Evolutionary conservation across 2,888 invertebrate genomes (phyloP), one percentile per base, ranked within the genome.

Genomic region (Idaea straminata): DNA sequence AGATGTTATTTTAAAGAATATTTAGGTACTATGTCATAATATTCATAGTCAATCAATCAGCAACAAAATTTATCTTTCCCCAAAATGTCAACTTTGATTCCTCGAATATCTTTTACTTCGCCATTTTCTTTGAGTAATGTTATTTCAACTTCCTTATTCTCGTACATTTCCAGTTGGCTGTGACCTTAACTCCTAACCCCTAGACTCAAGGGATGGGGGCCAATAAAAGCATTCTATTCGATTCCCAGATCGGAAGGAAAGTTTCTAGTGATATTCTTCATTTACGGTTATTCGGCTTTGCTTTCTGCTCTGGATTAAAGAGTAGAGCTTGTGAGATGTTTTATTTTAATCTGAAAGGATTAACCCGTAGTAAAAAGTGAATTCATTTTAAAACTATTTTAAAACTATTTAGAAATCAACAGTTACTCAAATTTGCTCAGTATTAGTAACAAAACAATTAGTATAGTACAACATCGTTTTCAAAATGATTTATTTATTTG

Each of bases 201-300:
- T 58, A 61, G 59, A 57, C 58, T 58, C 61, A 59, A 66, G 35
- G 61, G 64, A 64, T 62, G 66, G 67, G 70, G 66, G 66, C 68
- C 69, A 71, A 73, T 70, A 71, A 76, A 77, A 76, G 72, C 74
- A 77, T 75, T 73, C 68, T 72, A 69, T 67, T 66, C 73, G 65
- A 67, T 73, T 70, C 69, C 58, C 72, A 69, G 69, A 61, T 67
- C 69, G 64, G 64, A 61, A 64, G 62, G 61, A 69, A 75, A 77
- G 71, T 81, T 80, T 78, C 67, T 69, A 80, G 72, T 74, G 77
- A 73, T 75, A 71, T 72, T 75, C 73, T 72, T 74, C 77, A 73
- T 76, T 77, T 75, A 79, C 73, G 78, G 76, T 76, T 72, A 66
- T 72, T 63, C 62, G 68, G 63, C 47, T 47, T 47, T 47, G 47